Evolutionary conservation across 2,113 vertebrate genomes (phyloP).

Genomic region (Addax nasomaculatus): DNA sequence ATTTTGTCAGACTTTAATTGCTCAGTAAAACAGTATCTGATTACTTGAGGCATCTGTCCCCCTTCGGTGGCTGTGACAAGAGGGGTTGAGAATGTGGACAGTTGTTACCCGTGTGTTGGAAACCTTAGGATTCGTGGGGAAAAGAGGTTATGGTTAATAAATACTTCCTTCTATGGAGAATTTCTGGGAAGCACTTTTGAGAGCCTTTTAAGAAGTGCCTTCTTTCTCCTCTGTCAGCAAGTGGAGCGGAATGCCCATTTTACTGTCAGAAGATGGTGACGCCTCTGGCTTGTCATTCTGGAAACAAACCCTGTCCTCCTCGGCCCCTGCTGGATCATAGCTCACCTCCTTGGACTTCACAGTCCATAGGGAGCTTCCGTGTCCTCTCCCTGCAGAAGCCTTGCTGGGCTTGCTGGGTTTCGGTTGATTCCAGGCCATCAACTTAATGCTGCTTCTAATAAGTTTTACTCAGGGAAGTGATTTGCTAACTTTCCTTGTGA

Average conservation of each 20-base stretch:
- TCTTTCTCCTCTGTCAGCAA: not conserved
- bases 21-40: not conserved
- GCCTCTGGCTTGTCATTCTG: not conserved
- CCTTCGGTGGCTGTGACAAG: accelerated
- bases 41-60: not conserved
- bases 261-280: accelerated
- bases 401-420: accelerated
- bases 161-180: not conserved
- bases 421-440: not conserved
- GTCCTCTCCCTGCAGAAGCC: not conserved
- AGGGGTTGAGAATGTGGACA: not conserved
- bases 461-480: not conserved
- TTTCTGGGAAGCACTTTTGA: not conserved
- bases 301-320: not conserved
- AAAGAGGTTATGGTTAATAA: not conserved
- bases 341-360: not conserved
- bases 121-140: not conserved
- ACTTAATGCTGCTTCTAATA: not conserved
- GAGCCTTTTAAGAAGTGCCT: not conserved
- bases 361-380: not conserved
- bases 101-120: not conserved
- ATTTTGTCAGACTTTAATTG: not conserved
- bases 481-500: not conserved
- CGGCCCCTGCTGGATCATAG: accelerated
- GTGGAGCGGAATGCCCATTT: not conserved